Evolutionary conservation across 2,113 vertebrate genomes (phyloP), one percentile per base, ranked within the genome.

Genomic region (Diadophis punctatus): DNA sequence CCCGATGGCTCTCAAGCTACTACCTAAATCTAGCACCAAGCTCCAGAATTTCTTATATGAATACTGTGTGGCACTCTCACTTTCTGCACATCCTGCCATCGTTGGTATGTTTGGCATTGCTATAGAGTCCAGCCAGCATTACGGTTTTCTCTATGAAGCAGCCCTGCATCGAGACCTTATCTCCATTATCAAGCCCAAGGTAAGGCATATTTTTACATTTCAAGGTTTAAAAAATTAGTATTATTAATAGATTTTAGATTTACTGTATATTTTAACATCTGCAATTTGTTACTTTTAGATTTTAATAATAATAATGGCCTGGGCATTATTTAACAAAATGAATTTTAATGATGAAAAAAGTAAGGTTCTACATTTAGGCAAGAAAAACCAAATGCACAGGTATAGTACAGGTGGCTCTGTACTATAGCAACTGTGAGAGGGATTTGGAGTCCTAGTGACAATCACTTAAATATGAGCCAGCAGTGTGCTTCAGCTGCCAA

Each of bases 61-160:
- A 95, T 99, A 99, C 96, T 99, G 98, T 51, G 98, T 98, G 96
- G 98, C 98, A 30, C 97, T 99, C 93, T 97, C 98, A 0, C 97
- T 99, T 88, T 98, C 98, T 74, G 34, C 94, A 25, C 98, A 99
- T 74, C 96, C 98, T 0, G 98, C 98, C 96, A 98, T 99, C 8
- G 98, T 98, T 93, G 97, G 97, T 0, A 97, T 98, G 94, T 98
- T 98, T 0, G 98, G 98, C 88, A 98, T 99, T 0, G 98, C 97
- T 93, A 98, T 99, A 90, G 98, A 99, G 95, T 98, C 98, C 0
- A 90, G 96, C 3, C 95, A 97, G 39, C 98, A 98, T 96, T 99
- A 99, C 85, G 98, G 98, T 94, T 99, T 99, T 86, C 97, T 98
- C 53, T 98, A 98, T 14, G 98, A 99, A 96, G 98, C 98, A 0